phyloP scores from a whole-genome alignment of 37 sponge, comb jelly and placozoan species.

The Spongilla lacustris region DNA sequence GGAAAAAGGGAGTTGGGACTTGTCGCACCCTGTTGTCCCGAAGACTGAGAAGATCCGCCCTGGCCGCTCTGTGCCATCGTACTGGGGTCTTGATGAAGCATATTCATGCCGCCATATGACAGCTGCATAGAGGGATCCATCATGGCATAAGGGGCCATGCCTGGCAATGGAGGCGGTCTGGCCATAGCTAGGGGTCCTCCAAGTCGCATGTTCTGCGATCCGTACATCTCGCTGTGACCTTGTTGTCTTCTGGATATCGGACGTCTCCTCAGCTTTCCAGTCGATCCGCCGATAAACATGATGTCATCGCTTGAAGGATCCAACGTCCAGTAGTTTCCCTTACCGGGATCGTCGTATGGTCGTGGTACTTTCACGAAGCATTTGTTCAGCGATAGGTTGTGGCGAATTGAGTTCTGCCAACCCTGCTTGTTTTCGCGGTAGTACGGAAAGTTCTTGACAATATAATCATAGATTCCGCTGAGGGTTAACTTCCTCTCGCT shows the following conservation, averaged over 20 bases:
- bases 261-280: slow-evolving; percentile 84
- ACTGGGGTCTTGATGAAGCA: slow-evolving; percentile 4
- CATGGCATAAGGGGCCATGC: slow-evolving; percentile 38
- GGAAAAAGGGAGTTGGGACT: slow-evolving; percentile 34
- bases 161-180: slow-evolving; percentile 57
- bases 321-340: slow-evolving; percentile 97
- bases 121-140: slow-evolving; percentile 15
- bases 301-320: slow-evolving; percentile 89
- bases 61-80: background rate
- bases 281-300: slow-evolving; percentile 87
- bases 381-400: slow-evolving; percentile 96
- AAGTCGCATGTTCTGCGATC: slow-evolving; percentile 40
- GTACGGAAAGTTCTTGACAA: slow-evolving; percentile 93
- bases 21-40: background rate
- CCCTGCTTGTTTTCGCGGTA: slow-evolving; percentile 96
- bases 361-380: slow-evolving; percentile 96
- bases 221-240: slow-evolving; percentile 57
- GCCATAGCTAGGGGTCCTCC: slow-evolving; percentile 40
- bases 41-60: slow-evolving; percentile 12
- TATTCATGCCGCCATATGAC: slow-evolving; percentile 17
- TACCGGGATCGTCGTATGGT: slow-evolving; percentile 95
- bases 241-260: slow-evolving; percentile 72
- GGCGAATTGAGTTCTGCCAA: slow-evolving; percentile 98
- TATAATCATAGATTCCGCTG: slow-evolving; percentile 94
- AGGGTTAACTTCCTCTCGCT: slow-evolving; percentile 92